Evolutionary conservation across 2,797 vertebrate genomes (phyloP), one percentile per base, ranked within the genome.

Genomic region (Psittacula echo): DNA sequence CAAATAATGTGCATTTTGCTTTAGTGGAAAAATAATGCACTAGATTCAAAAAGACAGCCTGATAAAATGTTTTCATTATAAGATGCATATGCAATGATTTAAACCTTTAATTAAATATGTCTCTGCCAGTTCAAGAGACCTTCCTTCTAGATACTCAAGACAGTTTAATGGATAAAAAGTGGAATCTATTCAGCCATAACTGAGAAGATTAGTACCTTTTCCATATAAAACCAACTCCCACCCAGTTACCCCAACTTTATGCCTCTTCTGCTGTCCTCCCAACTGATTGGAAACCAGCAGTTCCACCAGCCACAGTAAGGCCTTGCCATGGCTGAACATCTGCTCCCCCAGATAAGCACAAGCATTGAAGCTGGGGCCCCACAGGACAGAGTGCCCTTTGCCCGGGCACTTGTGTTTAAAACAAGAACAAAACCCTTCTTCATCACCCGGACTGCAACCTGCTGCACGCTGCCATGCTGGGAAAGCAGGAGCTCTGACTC

Each of bases 1-100:
- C 95, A 93, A 96, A 94, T 97, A 96, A 97, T 80, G 83, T 91
- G 95, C 3, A 0, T 77, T 96, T 97, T 96, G 83, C 89, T 94
- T 94, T 95, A 95, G 66, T 87, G 94, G 93, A 94, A 93, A 95
- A 97, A 96, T 47, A 95, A 97, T 56, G 51, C 41, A 77, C 73
- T 80, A 66, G 44, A 67, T 86, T 88, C 21, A 85, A 47, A 92
- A 79, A 76, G 88, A 80, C 73, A 91, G 50, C 74, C 68, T 90
- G 41, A 90, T 85, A 68, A 92, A 92, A 79, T 76, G 42, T 82
- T 92, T 86, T 83, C 54, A 61, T 83, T 85, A 18, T n/a, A 48
- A 91, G 58, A 72, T n/a, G 23, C 13, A n/a, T 37, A 83, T 12
- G 45, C 39, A 56, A 75, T 72, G 34, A 60, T 83, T 86, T 65